Evolutionary conservation across 1,140 invertebrate genomes (phyloP), one percentile per base, ranked within the genome.

Genomic region (Ceratitis capitata): DNA sequence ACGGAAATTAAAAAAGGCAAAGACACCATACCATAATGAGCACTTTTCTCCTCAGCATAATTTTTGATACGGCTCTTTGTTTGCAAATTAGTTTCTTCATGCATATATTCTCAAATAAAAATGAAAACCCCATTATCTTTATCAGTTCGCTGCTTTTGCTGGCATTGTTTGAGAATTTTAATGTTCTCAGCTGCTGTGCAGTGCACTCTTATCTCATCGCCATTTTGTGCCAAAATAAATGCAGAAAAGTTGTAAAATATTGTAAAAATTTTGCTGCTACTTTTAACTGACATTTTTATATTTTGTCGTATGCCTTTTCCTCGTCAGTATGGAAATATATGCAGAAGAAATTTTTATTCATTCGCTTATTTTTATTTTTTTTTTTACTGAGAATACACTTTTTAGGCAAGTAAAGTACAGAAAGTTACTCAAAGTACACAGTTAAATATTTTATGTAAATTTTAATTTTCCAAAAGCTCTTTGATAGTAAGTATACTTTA

Each of bases 131-230:
- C 39, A 82, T 82, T 82, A 82, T 82, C 49, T 49, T 82, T 82
- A 82, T 82, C 78, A 82, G n/a, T 82, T 82, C 23, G 26, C 42
- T 51, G 6, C 16, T 12, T 47, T 32, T 49, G 78, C 14, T 51
- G 45, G 42, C 78, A 82, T 82, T 82, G 78, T 82, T 47, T 82
- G 78, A n/a, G 47, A 32, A 69, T 82, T 45, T 82, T 82, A 82
- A 49, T 82, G 47, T 82, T n/a, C 12, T 3, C n/a, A 49, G 78
- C 9, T 69, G 29, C 61, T 32, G 26, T 0, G 58, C 19, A 56
- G 58, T 61, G 29, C 58, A 61, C 58, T 39, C 61, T 69, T 69
- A 69, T 69, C 61, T 35, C 32, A 5, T 19, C 61, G 14, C 3
- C 29, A 35, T 39, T 39, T 35, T 16, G 14, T 69, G 61, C 61